Conservation (phyloP, 2,797 vertebrate species). For the Rachycentron canadum region DNA sequence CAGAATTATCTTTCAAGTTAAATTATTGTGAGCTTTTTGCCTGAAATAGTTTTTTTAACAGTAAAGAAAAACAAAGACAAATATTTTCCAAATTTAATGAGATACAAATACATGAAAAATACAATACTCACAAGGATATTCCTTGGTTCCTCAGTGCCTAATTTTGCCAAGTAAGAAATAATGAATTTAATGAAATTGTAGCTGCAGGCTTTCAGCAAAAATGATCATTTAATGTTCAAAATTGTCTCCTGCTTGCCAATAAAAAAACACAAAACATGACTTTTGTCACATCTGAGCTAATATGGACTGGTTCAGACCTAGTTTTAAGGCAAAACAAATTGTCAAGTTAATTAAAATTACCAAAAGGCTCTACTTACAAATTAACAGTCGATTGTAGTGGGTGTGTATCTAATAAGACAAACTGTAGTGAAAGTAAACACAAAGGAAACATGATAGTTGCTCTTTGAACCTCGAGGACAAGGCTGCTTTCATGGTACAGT, state of each 20-base stretch:
- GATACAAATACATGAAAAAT: background rate
- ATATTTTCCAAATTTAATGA: background rate
- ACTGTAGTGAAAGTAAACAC: slow-evolving; percentile 1
- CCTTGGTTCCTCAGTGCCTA: background rate
- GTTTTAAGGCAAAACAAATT: background rate
- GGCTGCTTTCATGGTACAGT: background rate
- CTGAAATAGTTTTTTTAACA: background rate
- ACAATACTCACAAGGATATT: background rate
- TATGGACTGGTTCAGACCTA: background rate
- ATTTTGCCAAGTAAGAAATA: background rate
- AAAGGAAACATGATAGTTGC: background rate
- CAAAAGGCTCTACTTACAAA: background rate
- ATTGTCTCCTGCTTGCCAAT: background rate
- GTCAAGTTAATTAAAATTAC: background rate
- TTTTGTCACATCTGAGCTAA: too few species aligned
- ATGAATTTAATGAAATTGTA: background rate
- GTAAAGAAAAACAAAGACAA: background rate
- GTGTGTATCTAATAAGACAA: slow-evolving; percentile 6
- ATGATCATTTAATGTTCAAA: background rate
- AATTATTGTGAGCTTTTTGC: background rate
- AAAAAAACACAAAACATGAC: background rate
- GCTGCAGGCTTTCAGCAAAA: background rate
- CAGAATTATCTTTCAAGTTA: background rate
- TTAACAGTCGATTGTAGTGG: background rate
- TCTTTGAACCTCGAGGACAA: slow-evolving; percentile 4